Evolutionary conservation across 2,888 invertebrate species (phyloP), one percentile per base, ranked within the genome.

Genomic region (Agriopis leucophaearia): DNA sequence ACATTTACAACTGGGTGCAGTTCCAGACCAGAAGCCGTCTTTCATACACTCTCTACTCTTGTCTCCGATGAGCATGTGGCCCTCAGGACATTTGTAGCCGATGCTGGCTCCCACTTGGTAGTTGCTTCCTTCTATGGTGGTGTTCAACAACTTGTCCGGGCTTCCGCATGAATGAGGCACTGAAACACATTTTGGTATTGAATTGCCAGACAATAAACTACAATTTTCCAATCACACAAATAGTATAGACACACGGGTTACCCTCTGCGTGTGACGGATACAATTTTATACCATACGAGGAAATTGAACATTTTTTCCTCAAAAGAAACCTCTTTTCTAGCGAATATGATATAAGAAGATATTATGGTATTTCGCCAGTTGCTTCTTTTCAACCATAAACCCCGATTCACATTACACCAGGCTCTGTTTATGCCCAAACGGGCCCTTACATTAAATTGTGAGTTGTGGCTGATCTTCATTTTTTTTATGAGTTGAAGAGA

Each of bases 1-100:
- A 98, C 98, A 98, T 96, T 97, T 97, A 87, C 98, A 98, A 64
- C 95, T 95, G 0, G 98, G 98, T 0, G 98, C 96, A 0, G 90
- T 84, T 2, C 96, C 97, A 45, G 96, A 97, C 98, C 98, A 98
- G 81, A 97, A 96, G 1, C 98, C 98, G 79, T 96, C 96, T 10
- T 89, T 85, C 60, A 95, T 95, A 85, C 98, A 98, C 45, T 94
- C 94, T 77, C 98, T 95, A 48, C 90, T 95, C 65, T 91, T 90
- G 73, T 95, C 94, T 40, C 98, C 98, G 9, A 97, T 85, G 5
- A 98, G 92, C 95, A 96, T 96, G 84, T 97, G 96, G 0, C 98
- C 98, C 77, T 96, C 95, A 0, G 98, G 98, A 82, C 98, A 98
- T 18, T 91, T 90, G 88, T 98, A 98, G 54, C 94, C 92, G 75